Evolutionary conservation across 2,113 vertebrate genomes (phyloP).

Genomic region (Octodon degus): DNA sequence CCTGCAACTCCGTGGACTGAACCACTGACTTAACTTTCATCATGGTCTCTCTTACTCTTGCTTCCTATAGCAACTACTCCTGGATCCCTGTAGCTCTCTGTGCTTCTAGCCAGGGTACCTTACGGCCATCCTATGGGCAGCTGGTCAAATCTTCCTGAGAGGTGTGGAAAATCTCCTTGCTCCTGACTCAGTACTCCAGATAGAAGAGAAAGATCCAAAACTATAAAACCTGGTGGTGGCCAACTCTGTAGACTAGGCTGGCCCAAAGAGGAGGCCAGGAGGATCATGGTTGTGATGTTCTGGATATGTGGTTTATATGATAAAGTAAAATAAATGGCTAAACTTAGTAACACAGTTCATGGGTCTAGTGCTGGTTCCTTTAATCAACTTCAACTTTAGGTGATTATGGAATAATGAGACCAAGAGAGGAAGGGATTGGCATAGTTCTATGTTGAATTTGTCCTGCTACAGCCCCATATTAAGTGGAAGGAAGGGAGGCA

Average conservation of each 20-base stretch:
- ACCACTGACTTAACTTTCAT: not conserved
- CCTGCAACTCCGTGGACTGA: not conserved
- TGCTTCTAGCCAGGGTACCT: not conserved
- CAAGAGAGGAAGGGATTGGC: rapidly evolving
- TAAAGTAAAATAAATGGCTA: not conserved
- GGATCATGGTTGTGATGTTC: too few relatives aligned
- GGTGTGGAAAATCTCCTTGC: not conserved
- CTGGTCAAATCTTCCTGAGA: not conserved
- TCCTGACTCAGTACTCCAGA: not conserved
- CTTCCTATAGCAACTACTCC: not conserved
- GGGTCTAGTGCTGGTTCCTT: not conserved
- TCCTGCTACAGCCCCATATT: not conserved
- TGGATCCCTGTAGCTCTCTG: not conserved
- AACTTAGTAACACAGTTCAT: too few relatives aligned
- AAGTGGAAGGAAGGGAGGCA: not conserved
- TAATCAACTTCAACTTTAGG: not conserved
- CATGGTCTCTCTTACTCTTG: not conserved
- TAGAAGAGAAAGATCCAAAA: not conserved
- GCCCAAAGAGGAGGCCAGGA: not conserved
- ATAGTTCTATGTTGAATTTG: not conserved
- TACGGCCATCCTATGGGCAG: too few relatives aligned
- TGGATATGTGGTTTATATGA: not conserved
- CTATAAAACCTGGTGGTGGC: not conserved
- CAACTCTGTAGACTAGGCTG: rapidly evolving
- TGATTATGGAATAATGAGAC: not conserved